Conservation (phyloP, 2,888 invertebrate genomes). For the Boloria selene region DNA sequence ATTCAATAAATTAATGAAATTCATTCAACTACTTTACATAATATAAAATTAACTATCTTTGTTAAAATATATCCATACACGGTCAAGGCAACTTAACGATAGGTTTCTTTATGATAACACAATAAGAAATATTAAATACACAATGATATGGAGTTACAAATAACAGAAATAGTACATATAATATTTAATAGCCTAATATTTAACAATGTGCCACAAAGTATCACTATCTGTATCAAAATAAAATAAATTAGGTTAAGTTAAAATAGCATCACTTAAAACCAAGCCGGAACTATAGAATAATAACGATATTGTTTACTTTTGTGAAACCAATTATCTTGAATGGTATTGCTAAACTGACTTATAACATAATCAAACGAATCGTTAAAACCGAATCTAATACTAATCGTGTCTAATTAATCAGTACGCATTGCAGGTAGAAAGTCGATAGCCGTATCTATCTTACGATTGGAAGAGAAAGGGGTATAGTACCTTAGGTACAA, state of each 20-base stretch:
- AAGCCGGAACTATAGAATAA: constrained; percentile 11
- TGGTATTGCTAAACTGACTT: constrained; percentile 23
- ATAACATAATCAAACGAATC: constrained; percentile 37
- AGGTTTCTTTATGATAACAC: too few species aligned
- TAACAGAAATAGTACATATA: too few species aligned
- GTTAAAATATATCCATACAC: too few species aligned
- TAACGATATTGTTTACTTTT: constrained; percentile 45
- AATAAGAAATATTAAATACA: too few species aligned
- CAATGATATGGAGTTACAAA: too few species aligned
- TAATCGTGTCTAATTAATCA: constrained; percentile 79
- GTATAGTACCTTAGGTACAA: constrained; percentile 57
- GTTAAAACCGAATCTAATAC: constrained; percentile 56
- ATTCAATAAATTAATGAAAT: too few species aligned
- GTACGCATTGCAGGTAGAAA: constrained; percentile 76
- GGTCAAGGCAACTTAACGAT: too few species aligned
- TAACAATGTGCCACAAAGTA: too few species aligned
- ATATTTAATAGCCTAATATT: too few species aligned
- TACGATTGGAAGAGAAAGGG: constrained; percentile 72
- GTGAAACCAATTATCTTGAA: constrained; percentile 34
- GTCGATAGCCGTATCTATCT: constrained; percentile 60
- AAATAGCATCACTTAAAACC: not conserved
- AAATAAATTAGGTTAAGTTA: not conserved
- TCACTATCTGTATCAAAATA: not conserved
- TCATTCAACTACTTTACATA: too few species aligned
- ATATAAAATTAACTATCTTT: too few species aligned